phyloP scores from a whole-genome alignment of 2,888 invertebrate species.

The Drosophila dives region DNA sequence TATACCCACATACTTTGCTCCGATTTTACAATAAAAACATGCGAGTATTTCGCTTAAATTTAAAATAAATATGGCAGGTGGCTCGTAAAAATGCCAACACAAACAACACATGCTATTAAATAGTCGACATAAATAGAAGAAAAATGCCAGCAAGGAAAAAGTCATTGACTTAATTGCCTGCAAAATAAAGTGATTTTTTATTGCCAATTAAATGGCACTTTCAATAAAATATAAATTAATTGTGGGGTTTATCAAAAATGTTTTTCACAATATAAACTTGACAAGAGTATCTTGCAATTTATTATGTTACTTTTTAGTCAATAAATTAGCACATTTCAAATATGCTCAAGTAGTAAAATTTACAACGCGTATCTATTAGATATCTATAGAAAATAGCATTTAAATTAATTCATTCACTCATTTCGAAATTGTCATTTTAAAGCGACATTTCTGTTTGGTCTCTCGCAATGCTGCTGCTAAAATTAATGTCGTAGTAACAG shows the following conservation, averaged over 20 bases:
- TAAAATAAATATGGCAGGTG: slow-evolving; percentile 59
- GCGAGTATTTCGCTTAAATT: slow-evolving; percentile 65
- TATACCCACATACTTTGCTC: slow-evolving; percentile 1
- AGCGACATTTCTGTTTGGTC: slow-evolving; percentile 17
- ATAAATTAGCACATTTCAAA: not conserved
- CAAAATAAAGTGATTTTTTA: not conserved
- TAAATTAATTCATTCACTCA: slow-evolving; percentile 8
- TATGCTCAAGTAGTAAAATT: not conserved
- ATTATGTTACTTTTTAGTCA: not conserved
- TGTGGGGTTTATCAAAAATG: not conserved
- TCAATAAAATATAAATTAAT: not conserved
- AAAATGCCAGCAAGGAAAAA: not conserved
- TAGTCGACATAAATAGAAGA: not conserved
- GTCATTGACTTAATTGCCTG: not conserved
- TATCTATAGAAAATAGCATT: not conserved
- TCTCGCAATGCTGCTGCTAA: slow-evolving; percentile 26
- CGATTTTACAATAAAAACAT: slow-evolving; percentile 33
- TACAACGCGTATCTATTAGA: not conserved
- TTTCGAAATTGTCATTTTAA: not conserved
- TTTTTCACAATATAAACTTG: not conserved
- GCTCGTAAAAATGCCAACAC: slow-evolving; percentile 57
- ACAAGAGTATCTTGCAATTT: not conserved
- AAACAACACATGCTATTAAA: slow-evolving; percentile 32
- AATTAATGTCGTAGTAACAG: slow-evolving; percentile 15
- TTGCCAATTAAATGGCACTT: not conserved